Base-by-base conservation (phyloP, 2,888 invertebrate species). In the Branchipolynoe longqiensis region DNA sequence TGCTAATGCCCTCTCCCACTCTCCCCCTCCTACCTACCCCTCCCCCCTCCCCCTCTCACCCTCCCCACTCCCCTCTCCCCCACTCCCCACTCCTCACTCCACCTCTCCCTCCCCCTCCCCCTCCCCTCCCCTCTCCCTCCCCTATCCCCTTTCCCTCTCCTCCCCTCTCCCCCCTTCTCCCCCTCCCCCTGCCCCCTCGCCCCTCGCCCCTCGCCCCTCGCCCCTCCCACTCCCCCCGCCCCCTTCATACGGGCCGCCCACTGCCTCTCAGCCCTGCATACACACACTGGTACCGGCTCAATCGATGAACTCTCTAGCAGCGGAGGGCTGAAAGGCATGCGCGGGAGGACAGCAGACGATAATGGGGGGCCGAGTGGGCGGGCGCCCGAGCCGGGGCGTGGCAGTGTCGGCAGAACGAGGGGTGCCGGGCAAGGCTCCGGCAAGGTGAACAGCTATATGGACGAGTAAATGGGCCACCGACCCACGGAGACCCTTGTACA, bases 251-350 rank as follows among this genome's bases (percentile, higher is more conserved):
- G 14, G 22, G 22, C 58, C 4, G 22, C 58, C 18, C 58, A 18
- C 38, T n/a, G 22, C 69, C 14, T 38, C 18, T 18, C n/a, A 12
- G 8, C 3, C 38, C 69, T 69, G 18, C 69, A 33, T 69, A 69
- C 69, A 69, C 69, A 69, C 69, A 33, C 14, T 28, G n/a, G n/a
- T n/a, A n/a, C 62, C 28, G 28, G 62, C 25, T 31, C 69, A 38
- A 69, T 69, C 69, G 38, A 69, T 69, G 69, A 33, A 33, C 69
- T 69, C 69, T 69, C 69, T 69, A 62, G 69, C 69, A 69, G 69
- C 1, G 69, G 69, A 69, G 36, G 69, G 25, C 38, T 69, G 69
- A 69, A 69, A 69, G 69, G 69, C 69, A 69, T 69, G 69, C 69
- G 69, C 69, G n/a, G 69, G 14, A 69, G 69, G 69, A n/a, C 69